Conservation (phyloP, 2,797 vertebrate genomes). For the Acridotheres tristis region DNA sequence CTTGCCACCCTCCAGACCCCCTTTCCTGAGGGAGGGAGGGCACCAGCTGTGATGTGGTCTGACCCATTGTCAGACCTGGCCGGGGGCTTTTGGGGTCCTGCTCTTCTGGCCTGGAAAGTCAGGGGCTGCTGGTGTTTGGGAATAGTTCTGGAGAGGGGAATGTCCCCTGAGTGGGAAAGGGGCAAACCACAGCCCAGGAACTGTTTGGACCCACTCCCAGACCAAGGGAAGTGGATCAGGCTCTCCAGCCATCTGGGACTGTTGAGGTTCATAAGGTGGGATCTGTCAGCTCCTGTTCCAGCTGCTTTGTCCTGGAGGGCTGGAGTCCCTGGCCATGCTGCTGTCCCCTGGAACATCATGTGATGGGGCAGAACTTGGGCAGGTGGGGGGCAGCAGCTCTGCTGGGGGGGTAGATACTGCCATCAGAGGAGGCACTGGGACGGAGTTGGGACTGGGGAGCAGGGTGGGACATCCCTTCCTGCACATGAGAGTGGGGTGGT, state of each 20-base stretch:
- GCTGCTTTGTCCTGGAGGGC: accelerated
- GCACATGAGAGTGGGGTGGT: accelerated
- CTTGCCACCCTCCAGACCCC: accelerated
- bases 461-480: neutral
- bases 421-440: neutral
- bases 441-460: neutral
- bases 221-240: accelerated
- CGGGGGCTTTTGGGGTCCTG: neutral
- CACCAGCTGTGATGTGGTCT: neutral
- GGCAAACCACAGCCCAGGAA: neutral
- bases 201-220: accelerated
- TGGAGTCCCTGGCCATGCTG: neutral
- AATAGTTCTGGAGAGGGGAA: neutral
- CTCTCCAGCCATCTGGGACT: accelerated
- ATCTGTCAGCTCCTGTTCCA: neutral
- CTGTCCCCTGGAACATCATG: neutral
- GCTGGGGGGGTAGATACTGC: neutral
- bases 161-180: neutral
- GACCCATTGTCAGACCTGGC: no score
- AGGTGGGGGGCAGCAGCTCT: constrained; percentile 13
- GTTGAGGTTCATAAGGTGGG: accelerated
- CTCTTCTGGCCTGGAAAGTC: neutral
- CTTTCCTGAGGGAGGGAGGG: accelerated
- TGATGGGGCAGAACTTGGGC: constrained; percentile 70
- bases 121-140: neutral